A percentile compares a stretch with the other conserved stretches of the same genome.
These are phyloP conservation scores for Anodontia alba DNA, from an alignment of 2,888 invertebrate species.

Conservation along the genomic window DNA sequence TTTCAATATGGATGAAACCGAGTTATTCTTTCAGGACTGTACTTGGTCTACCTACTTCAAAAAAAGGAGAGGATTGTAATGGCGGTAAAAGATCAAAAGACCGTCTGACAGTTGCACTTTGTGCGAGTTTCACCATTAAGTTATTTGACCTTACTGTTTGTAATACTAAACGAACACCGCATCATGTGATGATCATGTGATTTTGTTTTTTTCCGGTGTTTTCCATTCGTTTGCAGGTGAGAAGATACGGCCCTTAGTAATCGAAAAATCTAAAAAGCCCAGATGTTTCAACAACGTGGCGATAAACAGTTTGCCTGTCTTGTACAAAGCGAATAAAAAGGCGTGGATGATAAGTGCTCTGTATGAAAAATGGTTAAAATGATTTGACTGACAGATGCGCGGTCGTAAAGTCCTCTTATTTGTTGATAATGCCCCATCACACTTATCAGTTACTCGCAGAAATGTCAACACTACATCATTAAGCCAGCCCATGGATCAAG, in stretches of 20 bases:
- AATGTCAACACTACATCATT: constrained; percentile 8
- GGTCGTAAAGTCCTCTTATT: constrained; percentile 16
- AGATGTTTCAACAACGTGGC: too few relatives aligned
- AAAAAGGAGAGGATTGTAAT: too few relatives aligned
- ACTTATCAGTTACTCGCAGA: not conserved
- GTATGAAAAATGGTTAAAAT: constrained; percentile 16
- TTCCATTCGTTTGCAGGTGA: too few relatives aligned
- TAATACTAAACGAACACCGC: too few relatives aligned
- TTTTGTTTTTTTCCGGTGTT: not conserved
- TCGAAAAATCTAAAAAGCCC: not conserved
- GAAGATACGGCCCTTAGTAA: constrained; percentile 15
- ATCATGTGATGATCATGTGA: too few relatives aligned
- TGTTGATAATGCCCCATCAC: constrained; percentile 25
- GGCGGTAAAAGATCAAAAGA: too few relatives aligned
- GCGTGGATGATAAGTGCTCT: not conserved
- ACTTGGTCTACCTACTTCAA: too few relatives aligned
- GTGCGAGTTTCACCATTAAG: constrained; percentile 19
- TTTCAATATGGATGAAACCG: too few relatives aligned
- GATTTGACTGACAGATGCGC: constrained; percentile 22
- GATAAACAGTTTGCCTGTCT: too few relatives aligned
- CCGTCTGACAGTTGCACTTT: too few relatives aligned
- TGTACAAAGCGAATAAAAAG: too few relatives aligned
- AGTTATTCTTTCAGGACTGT: too few relatives aligned
- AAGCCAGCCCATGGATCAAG: constrained; percentile 15
- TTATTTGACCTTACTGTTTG: not conserved